These are phyloP conservation scores for Conus ventricosus DNA, from an alignment of 1,140 invertebrate genomes.

Conservation along the genomic window DNA sequence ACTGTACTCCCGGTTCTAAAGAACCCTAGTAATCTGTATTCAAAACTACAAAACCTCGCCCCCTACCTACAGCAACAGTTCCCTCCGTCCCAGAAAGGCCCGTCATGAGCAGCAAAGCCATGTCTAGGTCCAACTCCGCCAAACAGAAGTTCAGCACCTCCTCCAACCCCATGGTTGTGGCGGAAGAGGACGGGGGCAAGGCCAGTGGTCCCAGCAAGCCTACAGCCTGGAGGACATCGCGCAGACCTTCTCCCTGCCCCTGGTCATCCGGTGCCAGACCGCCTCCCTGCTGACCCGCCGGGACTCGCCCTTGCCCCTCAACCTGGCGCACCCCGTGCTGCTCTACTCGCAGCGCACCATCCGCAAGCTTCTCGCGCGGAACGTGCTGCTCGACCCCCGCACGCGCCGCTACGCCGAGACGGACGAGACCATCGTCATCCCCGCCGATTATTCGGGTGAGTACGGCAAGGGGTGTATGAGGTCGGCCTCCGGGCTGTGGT, in stretches of 20 bases:
- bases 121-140: conserved; percentile 12
- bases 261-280: conserved; percentile 50
- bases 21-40: too few species aligned
- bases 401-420: conserved; percentile 47
- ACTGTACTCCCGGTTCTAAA: too few species aligned
- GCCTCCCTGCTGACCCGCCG: conserved; percentile 38
- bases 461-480: background rate
- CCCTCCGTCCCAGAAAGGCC: too few species aligned
- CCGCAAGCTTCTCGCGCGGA: conserved; percentile 51
- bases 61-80: too few species aligned
- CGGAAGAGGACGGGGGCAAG: background rate
- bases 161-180: background rate
- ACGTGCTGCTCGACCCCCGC: conserved; percentile 41
- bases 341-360: conserved; percentile 49
- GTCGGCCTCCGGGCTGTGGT: background rate
- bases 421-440: conserved; percentile 57
- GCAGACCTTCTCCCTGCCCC: conserved; percentile 49
- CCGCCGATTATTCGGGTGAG: conserved; percentile 55
- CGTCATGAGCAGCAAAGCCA: conserved; percentile 12
- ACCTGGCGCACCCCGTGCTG: conserved; percentile 49
- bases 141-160: background rate
- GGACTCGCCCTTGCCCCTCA: conserved; percentile 48
- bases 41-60: too few species aligned
- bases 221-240: conserved; percentile 45
- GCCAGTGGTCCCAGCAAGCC: conserved; percentile 51